These are phyloP conservation scores for Galeopsomyia nigrocyanea DNA, from an alignment of 2,888 invertebrate species.

Conservation along the genomic window DNA sequence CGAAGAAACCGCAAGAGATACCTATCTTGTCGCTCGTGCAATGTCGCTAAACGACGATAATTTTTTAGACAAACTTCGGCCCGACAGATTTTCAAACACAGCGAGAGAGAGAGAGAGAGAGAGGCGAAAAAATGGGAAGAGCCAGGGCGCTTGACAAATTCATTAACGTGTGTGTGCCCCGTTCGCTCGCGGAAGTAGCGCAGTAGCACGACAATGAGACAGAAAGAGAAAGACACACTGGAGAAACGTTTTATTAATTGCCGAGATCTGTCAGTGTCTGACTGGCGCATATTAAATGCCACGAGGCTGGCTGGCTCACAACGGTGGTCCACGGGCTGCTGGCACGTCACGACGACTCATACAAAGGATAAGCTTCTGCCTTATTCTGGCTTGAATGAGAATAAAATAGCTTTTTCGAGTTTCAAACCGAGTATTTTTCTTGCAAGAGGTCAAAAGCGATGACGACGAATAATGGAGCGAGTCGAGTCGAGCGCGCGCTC, in stretches of 20 bases:
- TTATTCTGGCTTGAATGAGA: background rate
- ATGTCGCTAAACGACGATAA: background rate
- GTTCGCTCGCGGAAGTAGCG: slow-evolving; percentile 49
- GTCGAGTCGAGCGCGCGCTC: too few species aligned
- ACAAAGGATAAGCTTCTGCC: background rate
- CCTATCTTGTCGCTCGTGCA: background rate
- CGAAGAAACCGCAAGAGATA: background rate
- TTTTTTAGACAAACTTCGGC: slow-evolving; percentile 10
- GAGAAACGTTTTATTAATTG: slow-evolving; percentile 67
- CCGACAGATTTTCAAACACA: background rate
- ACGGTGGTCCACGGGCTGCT: slow-evolving; percentile 22
- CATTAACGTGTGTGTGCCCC: slow-evolving; percentile 27
- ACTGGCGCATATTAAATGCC: slow-evolving; percentile 60
- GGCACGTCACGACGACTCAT: slow-evolving; percentile 35
- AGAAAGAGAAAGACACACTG: too few species aligned
- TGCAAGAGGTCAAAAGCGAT: slow-evolving; percentile 25
- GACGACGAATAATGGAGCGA: background rate
- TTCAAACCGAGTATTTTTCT: slow-evolving; percentile 8
- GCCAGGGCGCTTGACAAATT: slow-evolving; percentile 27
- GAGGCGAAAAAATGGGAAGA: background rate
- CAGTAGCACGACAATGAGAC: slow-evolving; percentile 66
- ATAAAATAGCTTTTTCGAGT: slow-evolving; percentile 17
- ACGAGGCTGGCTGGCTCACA: slow-evolving; percentile 26
- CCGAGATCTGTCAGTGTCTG: slow-evolving; percentile 66
- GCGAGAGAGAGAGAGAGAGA: too few species aligned